Evolutionary conservation across 2,113 vertebrate species (phyloP).

Genomic region (Cygnus buccinator): DNA sequence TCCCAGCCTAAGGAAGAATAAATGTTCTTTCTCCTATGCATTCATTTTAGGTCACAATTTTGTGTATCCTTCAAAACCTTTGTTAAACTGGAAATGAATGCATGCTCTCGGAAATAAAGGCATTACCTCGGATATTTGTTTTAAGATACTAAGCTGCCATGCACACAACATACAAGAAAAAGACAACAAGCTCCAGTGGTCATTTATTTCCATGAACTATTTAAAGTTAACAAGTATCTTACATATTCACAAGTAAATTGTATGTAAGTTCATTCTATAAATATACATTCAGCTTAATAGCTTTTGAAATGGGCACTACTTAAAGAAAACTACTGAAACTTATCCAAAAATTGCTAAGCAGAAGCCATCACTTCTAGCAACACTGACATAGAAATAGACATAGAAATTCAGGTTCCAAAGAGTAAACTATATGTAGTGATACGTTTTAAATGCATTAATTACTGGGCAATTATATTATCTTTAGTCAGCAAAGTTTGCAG

Average conservation of each 20-base stretch:
- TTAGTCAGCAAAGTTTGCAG: slow-evolving; percentile 41
- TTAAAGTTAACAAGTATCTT: background rate
- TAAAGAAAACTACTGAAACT: slow-evolving; percentile 24
- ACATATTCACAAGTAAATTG: background rate
- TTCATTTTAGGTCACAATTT: background rate
- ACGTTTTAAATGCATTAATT: slow-evolving; percentile 38
- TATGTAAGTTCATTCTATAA: background rate
- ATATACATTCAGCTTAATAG: background rate
- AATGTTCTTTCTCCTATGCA: background rate
- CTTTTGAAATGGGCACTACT: slow-evolving; percentile 20
- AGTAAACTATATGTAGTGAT: background rate
- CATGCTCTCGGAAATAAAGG: background rate
- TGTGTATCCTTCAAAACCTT: background rate
- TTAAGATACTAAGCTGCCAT: background rate
- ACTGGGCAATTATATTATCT: background rate
- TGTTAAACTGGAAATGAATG: background rate
- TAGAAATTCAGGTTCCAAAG: background rate
- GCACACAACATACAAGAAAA: background rate
- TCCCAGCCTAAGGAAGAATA: background rate
- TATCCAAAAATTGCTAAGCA: slow-evolving; percentile 35
- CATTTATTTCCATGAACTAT: background rate
- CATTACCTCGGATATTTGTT: background rate
- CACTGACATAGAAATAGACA: background rate
- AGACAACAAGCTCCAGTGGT: background rate
- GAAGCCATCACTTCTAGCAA: slow-evolving; percentile 43